Conservation (phyloP, 2,797 vertebrate genomes). For the Okamejei kenojei region DNA sequence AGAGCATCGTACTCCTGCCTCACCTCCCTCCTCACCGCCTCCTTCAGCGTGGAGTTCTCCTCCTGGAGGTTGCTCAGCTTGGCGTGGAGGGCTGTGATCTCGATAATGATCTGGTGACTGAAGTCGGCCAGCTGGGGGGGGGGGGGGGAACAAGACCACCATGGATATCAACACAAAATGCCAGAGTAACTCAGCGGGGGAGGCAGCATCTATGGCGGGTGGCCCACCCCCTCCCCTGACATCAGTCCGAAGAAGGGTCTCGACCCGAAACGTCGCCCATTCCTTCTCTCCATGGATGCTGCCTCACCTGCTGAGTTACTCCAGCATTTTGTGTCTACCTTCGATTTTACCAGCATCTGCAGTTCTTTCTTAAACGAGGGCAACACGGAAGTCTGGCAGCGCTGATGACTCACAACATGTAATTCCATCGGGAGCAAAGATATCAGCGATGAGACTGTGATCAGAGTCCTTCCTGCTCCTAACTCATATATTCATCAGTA, state of each 20-base stretch:
- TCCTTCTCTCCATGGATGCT: too few relatives aligned
- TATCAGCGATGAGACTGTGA: neutral
- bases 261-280: too few relatives aligned
- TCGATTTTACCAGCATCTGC: too few relatives aligned
- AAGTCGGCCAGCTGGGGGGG: constrained; percentile 49
- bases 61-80: constrained; percentile 54
- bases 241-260: too few relatives aligned
- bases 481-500: neutral
- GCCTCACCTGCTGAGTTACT: too few relatives aligned
- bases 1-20: constrained; percentile 57
- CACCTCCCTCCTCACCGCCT: constrained; percentile 54
- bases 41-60: constrained; percentile 52
- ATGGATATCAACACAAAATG: neutral
- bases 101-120: constrained; percentile 59
- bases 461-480: neutral
- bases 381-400: neutral
- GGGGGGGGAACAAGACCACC: constrained; percentile 22
- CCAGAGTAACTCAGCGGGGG: too few relatives aligned
- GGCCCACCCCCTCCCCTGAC: too few relatives aligned
- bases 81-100: constrained; percentile 60
- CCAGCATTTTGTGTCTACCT: too few relatives aligned
- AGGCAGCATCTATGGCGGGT: too few relatives aligned
- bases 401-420: neutral
- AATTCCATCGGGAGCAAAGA: neutral
- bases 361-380: neutral